Base-by-base conservation (phyloP, 2,113 vertebrate species). In the Corythornis madagascariensis region DNA sequence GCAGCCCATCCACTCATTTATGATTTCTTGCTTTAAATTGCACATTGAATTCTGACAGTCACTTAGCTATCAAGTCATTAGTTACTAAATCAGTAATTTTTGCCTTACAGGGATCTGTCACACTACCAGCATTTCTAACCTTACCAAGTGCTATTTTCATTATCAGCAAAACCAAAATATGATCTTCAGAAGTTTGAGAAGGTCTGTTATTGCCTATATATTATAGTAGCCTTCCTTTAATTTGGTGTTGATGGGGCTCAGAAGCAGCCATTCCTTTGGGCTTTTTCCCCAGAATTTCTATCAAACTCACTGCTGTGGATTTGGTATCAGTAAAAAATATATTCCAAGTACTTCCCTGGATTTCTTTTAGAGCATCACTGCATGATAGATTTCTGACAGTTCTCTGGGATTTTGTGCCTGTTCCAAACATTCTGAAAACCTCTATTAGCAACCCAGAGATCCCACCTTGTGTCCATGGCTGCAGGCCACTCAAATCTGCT, bases 1-100 rank as follows among this genome's bases (percentile, higher is more conserved):
- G 63, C 76, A 89, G 24, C 26, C 31, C 31, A 15, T 61, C 13
- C 16, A 43, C 31, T 90, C 10, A 4, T 86, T 83, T 86, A 45
- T 57, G 56, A 83, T 86, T 80, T 92, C 50, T 59, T 90, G 40
- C 64, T 88, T 88, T 82, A 87, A 87, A 55, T 31, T 82, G 42
- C n/a, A 38, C 0, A 0, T 11, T 70, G 79, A 83, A 47, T 88
- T 73, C 45, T 80, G 38, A 83, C 59, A 76, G 45, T 80, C n/a
- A 11, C 52, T 42, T 55, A n/a, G 45, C 55, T 63, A 9, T 80
- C 80, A 73, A 73, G 28, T 35, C 16, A 61, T 72, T 87, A 82
- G 50, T 72, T 85, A 35, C 60, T 89, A 76, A 55, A 55, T 65
- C 1, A 73, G 61, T 76, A 73, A 42, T 17, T 57, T 57, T 73